Evolutionary conservation across 2,888 invertebrate species (phyloP).

Genomic region (Tricholauxania praeusta): DNA sequence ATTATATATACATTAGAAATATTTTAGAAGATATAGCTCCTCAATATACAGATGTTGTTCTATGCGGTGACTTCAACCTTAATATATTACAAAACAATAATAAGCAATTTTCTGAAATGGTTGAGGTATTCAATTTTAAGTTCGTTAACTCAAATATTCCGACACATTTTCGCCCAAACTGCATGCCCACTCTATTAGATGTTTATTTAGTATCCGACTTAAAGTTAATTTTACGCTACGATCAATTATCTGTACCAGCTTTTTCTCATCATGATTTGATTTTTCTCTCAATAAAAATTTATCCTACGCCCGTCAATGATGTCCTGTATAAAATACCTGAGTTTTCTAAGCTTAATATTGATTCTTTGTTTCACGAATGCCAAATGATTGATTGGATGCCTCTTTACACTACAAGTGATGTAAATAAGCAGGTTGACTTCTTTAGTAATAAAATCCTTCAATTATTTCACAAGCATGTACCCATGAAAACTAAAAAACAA

Average conservation of each 20-base stretch:
- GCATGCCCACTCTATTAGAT: constrained; percentile 15
- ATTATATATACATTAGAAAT: background rate
- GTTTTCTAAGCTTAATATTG: background rate
- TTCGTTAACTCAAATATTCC: background rate
- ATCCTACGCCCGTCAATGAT: background rate
- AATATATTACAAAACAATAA: background rate
- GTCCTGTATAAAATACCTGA: too few species aligned
- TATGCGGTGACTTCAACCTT: background rate
- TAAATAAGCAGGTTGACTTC: background rate
- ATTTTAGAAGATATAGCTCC: background rate
- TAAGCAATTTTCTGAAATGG: background rate
- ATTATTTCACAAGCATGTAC: background rate
- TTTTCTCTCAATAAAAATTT: background rate
- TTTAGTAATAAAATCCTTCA: background rate
- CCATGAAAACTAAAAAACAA: background rate
- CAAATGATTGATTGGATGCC: background rate
- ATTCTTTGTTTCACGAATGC: constrained; percentile 1
- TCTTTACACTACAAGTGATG: background rate
- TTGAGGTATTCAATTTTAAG: background rate
- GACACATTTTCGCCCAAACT: constrained; percentile 3
- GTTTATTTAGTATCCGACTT: constrained; percentile 3
- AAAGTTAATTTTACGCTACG: background rate
- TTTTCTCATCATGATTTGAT: background rate
- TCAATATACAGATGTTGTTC: background rate
- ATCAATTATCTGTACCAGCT: background rate